phyloP scores from a whole-genome alignment of 2,797 vertebrate species.

The Octomys mimax region DNA sequence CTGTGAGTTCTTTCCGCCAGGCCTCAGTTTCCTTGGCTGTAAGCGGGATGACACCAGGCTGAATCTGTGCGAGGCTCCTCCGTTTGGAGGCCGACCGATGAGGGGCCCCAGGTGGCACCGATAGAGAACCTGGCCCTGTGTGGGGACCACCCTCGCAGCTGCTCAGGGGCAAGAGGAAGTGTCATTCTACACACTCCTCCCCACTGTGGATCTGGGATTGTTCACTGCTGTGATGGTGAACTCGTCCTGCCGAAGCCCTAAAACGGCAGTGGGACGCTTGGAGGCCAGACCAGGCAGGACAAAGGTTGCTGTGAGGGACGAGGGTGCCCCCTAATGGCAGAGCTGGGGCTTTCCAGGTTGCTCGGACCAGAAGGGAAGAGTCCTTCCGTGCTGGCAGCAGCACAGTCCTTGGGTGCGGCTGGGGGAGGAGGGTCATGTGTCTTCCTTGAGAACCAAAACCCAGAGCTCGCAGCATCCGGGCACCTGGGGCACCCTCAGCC shows the following conservation, averaged over 20 bases:
- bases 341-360: not conserved
- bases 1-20: not conserved
- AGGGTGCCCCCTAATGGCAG: not conserved
- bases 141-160: too few relatives aligned
- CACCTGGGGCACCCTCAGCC: not conserved
- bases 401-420: not conserved
- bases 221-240: not conserved
- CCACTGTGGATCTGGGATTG: too few relatives aligned
- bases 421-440: accelerated
- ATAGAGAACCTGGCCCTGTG: not conserved
- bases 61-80: accelerated
- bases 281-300: not conserved
- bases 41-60: not conserved
- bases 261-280: not conserved
- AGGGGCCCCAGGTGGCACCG: accelerated
- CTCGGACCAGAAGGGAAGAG: not conserved
- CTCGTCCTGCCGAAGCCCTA: not conserved
- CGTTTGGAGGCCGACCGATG: accelerated
- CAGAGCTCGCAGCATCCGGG: not conserved
- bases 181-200: accelerated
- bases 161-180: too few relatives aligned
- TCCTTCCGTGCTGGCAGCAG: not conserved
- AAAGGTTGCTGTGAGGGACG: not conserved
- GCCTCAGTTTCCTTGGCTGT: not conserved
- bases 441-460: not conserved